Percentiles rank a stretch among this genome's conserved stretches.
phyloP scores from a whole-genome alignment of 2,797 vertebrate species.

The Myotis findleyi region DNA sequence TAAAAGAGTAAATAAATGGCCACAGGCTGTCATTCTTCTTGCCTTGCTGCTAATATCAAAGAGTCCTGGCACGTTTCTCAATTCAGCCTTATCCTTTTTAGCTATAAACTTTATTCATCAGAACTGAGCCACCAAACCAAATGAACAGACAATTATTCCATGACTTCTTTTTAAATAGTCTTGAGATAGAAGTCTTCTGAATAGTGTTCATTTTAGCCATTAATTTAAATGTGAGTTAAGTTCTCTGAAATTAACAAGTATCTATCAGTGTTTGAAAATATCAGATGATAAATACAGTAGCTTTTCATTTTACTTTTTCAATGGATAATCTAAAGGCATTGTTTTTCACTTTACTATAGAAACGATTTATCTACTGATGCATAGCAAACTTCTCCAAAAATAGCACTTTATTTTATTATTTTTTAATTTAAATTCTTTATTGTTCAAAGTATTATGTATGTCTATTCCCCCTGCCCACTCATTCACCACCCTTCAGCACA shows the following conservation, averaged over 20 bases:
- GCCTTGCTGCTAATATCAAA: slow-evolving; percentile 11
- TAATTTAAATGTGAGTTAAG: neutral
- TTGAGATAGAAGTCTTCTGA: neutral
- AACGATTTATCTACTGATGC: neutral
- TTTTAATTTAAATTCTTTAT: too few species aligned
- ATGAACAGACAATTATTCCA: neutral
- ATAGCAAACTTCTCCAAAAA: too few species aligned
- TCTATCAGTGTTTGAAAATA: neutral
- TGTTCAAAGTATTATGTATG: too few species aligned
- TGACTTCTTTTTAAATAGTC: slow-evolving; percentile 37
- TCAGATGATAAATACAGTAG: neutral
- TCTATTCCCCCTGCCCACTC: too few species aligned
- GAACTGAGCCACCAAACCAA: neutral
- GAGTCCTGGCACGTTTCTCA: neutral
- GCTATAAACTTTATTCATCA: neutral
- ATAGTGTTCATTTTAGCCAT: neutral
- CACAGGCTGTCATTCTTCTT: neutral
- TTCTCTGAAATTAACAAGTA: slow-evolving; percentile 44
- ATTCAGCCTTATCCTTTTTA: neutral
- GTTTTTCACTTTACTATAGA: slow-evolving; percentile 7
- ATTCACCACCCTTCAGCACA: too few species aligned
- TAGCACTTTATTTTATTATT: too few species aligned
- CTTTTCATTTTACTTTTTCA: slow-evolving; percentile 38
- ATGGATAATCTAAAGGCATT: neutral
- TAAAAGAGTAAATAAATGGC: neutral